phyloP scores from a whole-genome alignment of 2,797 vertebrate genomes.

The Oreochromis grahami region DNA sequence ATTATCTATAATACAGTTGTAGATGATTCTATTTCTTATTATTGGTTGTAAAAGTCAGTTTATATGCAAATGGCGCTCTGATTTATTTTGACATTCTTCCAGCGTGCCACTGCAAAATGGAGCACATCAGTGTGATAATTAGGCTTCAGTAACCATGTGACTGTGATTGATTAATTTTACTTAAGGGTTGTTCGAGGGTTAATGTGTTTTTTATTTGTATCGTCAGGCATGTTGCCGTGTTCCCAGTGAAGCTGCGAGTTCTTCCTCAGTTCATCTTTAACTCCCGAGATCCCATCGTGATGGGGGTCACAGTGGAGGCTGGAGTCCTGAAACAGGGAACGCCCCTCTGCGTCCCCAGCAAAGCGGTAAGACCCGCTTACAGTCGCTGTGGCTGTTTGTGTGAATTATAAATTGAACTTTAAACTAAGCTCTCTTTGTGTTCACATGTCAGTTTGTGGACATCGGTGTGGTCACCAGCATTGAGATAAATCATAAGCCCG shows the following conservation, averaged over 20 bases:
- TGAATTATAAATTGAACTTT: background rate
- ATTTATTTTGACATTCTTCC: background rate
- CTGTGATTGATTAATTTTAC: background rate
- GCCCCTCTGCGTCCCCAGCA: slow-evolving; percentile 92
- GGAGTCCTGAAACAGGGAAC: slow-evolving; percentile 92
- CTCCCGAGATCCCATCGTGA: slow-evolving; percentile 96
- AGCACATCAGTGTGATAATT: background rate
- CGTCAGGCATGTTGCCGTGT: slow-evolving; percentile 90
- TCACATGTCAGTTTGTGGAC: slow-evolving; percentile 86
- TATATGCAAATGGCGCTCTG: background rate
- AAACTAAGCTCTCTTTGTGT: background rate
- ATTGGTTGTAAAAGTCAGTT: background rate
- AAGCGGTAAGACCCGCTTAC: slow-evolving; percentile 81
- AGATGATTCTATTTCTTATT: background rate
- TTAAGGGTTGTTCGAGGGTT: background rate
- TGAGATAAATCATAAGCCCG: slow-evolving; percentile 94
- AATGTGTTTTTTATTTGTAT: background rate
- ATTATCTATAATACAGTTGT: background rate
- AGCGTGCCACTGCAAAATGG: background rate
- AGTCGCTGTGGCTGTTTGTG: background rate
- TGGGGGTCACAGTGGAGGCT: slow-evolving; percentile 89
- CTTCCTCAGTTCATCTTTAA: slow-evolving; percentile 99
- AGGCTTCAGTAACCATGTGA: background rate
- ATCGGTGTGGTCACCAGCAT: slow-evolving; percentile 96
- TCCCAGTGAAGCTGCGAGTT: slow-evolving; percentile 91